Evolutionary conservation across 2,888 invertebrate genomes (phyloP), one percentile per base, ranked within the genome.

Genomic region (Agonopterix arenella): DNA sequence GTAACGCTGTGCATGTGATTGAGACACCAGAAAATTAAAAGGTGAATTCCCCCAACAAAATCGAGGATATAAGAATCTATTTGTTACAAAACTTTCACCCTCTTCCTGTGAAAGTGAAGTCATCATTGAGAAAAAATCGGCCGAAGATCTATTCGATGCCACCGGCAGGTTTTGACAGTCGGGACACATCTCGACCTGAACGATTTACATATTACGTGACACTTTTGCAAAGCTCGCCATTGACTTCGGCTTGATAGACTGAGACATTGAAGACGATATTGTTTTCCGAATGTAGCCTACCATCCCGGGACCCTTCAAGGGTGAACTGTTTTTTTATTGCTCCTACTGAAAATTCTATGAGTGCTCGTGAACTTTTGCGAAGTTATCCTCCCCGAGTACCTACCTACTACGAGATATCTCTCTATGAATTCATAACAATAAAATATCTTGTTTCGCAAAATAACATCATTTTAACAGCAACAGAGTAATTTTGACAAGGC

Each of bases 121-220:
- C 70, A 76, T 80, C 76, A 80, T 78, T 70, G 76, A 62, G 69
- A 77, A 76, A 77, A 79, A 82, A 82, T 82, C 79, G 79, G 62
- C 68, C 58, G 53, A 66, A 77, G 79, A 80, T 78, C 73, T 77
- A 73, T 78, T 70, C 70, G 66, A 71, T 60, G 68, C 64, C 70
- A 60, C 67, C 76, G 73, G 76, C 70, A 84, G 84, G 64, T 66
- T 80, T 85, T 86, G 84, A 81, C 84, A 88, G 84, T 85, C 84
- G 76, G 73, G 74, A 78, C 86, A 80, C 88, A 86, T 83, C 78
- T 75, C 83, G 76, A 83, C 83, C 84, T 84, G 79, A 80, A 81
- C 85, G 83, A 82, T 89, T 88, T 89, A 88, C 86, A 89, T 89
- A 86, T 77, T 84, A 89, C 88, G 88, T 88, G 88, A 86, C 80